Conservation (phyloP, 2,113 vertebrate genomes). For the Entomyzon cyanotis region DNA sequence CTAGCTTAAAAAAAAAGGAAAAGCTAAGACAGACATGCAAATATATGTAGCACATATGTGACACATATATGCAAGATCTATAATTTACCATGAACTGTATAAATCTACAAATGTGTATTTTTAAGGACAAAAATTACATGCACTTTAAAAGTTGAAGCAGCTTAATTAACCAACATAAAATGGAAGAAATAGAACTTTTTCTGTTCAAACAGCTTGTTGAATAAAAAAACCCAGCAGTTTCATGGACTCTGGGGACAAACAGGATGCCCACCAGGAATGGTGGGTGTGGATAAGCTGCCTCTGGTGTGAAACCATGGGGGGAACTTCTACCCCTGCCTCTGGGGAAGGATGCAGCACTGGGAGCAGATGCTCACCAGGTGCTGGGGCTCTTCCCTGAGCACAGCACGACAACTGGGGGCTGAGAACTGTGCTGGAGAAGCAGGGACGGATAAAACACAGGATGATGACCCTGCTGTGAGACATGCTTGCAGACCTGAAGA, state of each 20-base stretch:
- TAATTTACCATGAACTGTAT: not conserved
- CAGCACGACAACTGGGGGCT: fast-evolving
- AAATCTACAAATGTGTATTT: not conserved
- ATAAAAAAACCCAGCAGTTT: not conserved
- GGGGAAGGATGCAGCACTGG: not conserved
- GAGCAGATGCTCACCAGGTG: fast-evolving
- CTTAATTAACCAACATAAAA: not conserved
- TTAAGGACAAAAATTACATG: not conserved
- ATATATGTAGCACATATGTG: not conserved
- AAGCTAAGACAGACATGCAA: not conserved
- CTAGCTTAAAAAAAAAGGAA: not conserved
- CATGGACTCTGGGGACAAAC: not conserved
- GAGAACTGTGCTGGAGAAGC: not conserved
- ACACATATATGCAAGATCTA: not conserved
- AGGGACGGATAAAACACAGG: not conserved
- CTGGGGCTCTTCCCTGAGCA: not conserved
- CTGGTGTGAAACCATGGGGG: fast-evolving
- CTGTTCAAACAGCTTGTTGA: not conserved
- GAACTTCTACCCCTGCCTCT: not conserved
- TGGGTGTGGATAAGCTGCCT: not conserved
- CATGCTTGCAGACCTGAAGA: not conserved
- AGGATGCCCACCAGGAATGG: fast-evolving
- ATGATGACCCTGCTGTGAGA: not conserved
- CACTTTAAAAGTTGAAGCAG: not conserved
- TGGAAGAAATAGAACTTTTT: not conserved